A percentile compares a stretch with the other conserved stretches of the same genome.
phyloP scores from a whole-genome alignment of 2,888 invertebrate genomes.

The Idaea straminata region DNA sequence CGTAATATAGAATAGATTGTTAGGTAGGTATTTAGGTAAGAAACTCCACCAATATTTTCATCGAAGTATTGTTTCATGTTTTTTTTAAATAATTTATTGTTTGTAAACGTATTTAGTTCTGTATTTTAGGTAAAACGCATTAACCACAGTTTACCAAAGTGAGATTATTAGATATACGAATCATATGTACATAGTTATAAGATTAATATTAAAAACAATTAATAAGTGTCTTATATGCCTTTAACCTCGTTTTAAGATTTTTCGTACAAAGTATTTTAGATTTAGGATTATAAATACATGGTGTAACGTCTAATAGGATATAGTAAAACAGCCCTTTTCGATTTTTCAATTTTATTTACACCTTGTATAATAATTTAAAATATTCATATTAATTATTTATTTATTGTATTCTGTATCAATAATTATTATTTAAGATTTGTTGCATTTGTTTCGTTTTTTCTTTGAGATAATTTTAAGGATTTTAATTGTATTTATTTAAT shows the following conservation, averaged over 20 bases:
- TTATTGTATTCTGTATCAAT: conserved; percentile 59
- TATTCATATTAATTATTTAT: conserved; percentile 46
- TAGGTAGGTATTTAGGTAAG: not conserved
- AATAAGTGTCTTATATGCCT: conserved; percentile 16
- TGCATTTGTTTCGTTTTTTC: conserved; percentile 77
- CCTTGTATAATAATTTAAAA: not conserved
- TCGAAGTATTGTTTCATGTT: conserved; percentile 12
- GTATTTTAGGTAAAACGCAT: conserved; percentile 46
- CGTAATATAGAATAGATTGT: not conserved
- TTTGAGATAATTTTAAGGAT: conserved; percentile 65
- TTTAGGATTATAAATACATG: conserved; percentile 27
- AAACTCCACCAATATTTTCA: conserved; percentile 16
- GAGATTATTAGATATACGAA: conserved; percentile 75
- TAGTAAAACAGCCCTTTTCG: not conserved
- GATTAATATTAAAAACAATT: not conserved
- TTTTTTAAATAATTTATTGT: conserved; percentile 19
- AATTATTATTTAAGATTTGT: conserved; percentile 58
- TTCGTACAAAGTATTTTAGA: conserved; percentile 75
- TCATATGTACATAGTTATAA: conserved; percentile 43
- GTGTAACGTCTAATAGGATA: not conserved
- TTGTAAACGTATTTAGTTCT: conserved; percentile 18
- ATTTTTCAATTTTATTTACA: not conserved
- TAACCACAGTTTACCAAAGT: conserved; percentile 82
- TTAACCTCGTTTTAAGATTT: conserved; percentile 29
- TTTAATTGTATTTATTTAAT: conserved; percentile 73